Conservation (phyloP, 2,797 vertebrate genomes). For the Rhodeus uyekii region DNA sequence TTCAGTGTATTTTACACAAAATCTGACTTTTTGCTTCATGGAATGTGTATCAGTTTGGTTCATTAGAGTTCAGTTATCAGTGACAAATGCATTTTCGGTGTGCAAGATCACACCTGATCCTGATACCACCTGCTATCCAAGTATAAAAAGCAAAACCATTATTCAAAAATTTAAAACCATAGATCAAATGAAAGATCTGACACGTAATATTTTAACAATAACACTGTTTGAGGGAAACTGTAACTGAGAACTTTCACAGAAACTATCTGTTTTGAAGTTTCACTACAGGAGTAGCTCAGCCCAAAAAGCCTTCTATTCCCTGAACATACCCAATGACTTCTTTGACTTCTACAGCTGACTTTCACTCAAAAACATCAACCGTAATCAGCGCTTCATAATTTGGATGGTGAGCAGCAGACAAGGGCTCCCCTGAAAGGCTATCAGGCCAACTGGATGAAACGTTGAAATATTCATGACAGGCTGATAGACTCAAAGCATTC, state of each 20-base stretch:
- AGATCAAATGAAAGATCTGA: not conserved
- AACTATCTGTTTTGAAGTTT: slow-evolving; percentile 9
- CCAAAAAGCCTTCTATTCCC: not conserved
- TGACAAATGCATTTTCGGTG: not conserved
- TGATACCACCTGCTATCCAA: not conserved
- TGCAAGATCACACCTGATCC: not conserved
- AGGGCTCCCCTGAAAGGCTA: slow-evolving; percentile 30
- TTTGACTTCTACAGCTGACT: slow-evolving; percentile 25
- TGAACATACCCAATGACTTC: not conserved
- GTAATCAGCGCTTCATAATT: slow-evolving; percentile 21
- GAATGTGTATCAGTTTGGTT: slow-evolving; percentile 23
- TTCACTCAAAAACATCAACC: not conserved
- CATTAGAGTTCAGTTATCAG: not conserved
- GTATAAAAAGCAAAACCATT: not conserved
- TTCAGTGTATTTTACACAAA: slow-evolving; percentile 47
- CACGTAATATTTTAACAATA: not conserved
- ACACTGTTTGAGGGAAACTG: not conserved
- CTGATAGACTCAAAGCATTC: slow-evolving; percentile 31
- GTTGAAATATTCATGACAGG: slow-evolving; percentile 51
- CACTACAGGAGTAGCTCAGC: not conserved
- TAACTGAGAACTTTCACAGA: too few relatives aligned
- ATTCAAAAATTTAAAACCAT: not conserved
- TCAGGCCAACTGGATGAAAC: slow-evolving; percentile 24
- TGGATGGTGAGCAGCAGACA: slow-evolving; percentile 4
- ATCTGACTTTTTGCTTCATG: slow-evolving; percentile 42